phyloP scores from a whole-genome alignment of 1,140 invertebrate species.

The Euwallacea similis region DNA sequence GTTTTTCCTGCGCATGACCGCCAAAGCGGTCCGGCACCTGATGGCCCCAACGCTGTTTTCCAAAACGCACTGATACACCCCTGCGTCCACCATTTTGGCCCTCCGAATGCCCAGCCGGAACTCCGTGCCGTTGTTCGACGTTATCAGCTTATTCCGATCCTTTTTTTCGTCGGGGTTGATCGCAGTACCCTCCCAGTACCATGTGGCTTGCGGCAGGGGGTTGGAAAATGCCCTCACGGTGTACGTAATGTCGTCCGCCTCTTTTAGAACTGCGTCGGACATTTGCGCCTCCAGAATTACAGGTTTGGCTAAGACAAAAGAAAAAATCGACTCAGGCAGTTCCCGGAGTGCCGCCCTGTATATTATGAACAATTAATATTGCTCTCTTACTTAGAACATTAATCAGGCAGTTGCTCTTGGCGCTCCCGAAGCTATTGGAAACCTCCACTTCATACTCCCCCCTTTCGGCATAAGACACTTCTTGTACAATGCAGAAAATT shows the following conservation, averaged over 20 bases:
- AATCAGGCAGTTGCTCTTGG: constrained; percentile 20
- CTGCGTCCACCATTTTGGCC: constrained; percentile 30
- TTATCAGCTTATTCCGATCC: constrained; percentile 33
- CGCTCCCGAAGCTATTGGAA: constrained; percentile 14
- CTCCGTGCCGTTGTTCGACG: constrained; percentile 20
- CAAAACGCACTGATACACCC: constrained; percentile 31
- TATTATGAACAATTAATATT: background rate
- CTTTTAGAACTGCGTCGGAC: constrained; percentile 25
- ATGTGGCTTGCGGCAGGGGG: constrained; percentile 23
- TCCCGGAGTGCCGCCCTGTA: background rate
- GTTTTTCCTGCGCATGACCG: constrained; percentile 21
- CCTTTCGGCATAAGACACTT: constrained; percentile 31
- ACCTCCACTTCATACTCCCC: constrained; percentile 29
- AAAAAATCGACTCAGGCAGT: background rate
- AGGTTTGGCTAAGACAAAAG: constrained; percentile 26
- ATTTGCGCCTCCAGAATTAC: constrained; percentile 30
- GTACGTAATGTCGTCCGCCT: constrained; percentile 27
- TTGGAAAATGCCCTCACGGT: constrained; percentile 22
- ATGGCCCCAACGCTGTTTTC: constrained; percentile 23
- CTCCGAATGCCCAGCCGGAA: constrained; percentile 30
- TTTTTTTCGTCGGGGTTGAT: constrained; percentile 22
- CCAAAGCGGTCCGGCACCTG: constrained; percentile 23
- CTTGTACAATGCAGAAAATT: constrained; percentile 18
- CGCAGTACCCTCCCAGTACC: constrained; percentile 24
- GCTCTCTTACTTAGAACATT: constrained; percentile 30